Percentiles rank a stretch among this genome's conserved stretches.
These are phyloP conservation scores for Apotomis turbidana DNA, from an alignment of 2,888 invertebrate species.

Conservation along the genomic window DNA sequence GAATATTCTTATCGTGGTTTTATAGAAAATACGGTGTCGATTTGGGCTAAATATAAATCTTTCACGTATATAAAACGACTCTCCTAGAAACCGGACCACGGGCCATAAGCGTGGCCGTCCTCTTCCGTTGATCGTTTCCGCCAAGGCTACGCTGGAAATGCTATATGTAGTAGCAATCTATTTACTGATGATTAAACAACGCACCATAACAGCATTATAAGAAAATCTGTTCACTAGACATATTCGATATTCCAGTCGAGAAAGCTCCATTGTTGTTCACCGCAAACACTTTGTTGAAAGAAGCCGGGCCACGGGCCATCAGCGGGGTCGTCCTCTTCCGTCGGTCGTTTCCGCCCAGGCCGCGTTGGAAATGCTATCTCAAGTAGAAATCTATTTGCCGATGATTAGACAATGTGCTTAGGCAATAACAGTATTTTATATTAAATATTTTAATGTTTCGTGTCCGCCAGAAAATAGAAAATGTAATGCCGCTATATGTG, in stretches of 20 bases:
- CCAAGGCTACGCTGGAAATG: too few species aligned
- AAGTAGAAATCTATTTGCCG: slow-evolving; percentile 37
- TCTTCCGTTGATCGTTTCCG: too few species aligned
- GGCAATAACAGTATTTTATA: slow-evolving; percentile 1
- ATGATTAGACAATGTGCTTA: slow-evolving; percentile 15
- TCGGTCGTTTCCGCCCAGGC: slow-evolving; percentile 36
- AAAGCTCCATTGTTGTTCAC: neutral
- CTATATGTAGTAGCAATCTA: too few species aligned
- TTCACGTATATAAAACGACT: too few species aligned
- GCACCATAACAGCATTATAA: neutral
- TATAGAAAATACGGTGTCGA: too few species aligned
- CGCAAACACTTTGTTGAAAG: slow-evolving; percentile 10
- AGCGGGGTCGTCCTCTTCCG: slow-evolving; percentile 35
- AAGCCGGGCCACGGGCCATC: slow-evolving; percentile 22
- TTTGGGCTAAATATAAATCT: too few species aligned
- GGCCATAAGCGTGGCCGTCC: too few species aligned
- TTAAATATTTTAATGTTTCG: neutral
- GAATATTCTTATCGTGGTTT: too few species aligned
- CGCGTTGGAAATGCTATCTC: slow-evolving; percentile 34
- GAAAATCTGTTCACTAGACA: neutral
- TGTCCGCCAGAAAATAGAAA: neutral
- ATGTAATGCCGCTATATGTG: too few species aligned
- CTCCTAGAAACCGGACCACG: too few species aligned
- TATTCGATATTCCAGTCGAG: neutral
- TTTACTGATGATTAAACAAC: too few species aligned